Evolutionary conservation across 2,888 invertebrate species (phyloP).

Genomic region (Synergus itoensis): DNA sequence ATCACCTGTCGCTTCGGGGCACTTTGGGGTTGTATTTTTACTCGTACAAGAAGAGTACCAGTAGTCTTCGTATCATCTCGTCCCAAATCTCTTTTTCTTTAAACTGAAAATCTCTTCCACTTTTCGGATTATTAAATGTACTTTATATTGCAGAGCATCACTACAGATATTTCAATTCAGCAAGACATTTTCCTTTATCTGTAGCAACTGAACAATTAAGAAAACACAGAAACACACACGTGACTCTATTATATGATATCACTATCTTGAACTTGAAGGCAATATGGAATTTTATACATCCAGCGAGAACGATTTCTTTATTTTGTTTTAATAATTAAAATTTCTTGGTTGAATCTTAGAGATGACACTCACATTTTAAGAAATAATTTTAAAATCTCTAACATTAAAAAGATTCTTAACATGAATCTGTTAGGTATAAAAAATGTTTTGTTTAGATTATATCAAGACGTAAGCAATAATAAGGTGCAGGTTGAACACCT

Average conservation of each 20-base stretch:
- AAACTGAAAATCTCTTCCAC: neutral
- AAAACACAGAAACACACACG: neutral
- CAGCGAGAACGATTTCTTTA: neutral
- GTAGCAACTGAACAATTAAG: neutral
- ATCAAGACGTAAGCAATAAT: slow-evolving; percentile 38
- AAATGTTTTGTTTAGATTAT: neutral
- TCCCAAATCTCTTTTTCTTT: neutral
- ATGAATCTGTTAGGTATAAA: neutral
- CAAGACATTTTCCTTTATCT: neutral
- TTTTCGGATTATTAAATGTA: neutral
- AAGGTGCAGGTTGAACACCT: slow-evolving; percentile 56
- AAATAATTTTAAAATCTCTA: neutral
- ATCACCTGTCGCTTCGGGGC: slow-evolving; percentile 9
- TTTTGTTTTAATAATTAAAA: neutral
- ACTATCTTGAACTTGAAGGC: neutral
- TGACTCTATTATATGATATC: neutral
- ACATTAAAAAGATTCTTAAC: neutral
- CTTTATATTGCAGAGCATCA: neutral
- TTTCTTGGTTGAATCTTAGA: neutral
- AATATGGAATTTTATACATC: neutral
- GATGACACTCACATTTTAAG: neutral
- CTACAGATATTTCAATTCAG: neutral
- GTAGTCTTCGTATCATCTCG: slow-evolving; percentile 14
- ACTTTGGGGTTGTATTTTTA: neutral
- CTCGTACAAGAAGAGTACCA: neutral